Conservation (phyloP, 2,113 vertebrate genomes). For the Campylorhamphus procurvoides region DNA sequence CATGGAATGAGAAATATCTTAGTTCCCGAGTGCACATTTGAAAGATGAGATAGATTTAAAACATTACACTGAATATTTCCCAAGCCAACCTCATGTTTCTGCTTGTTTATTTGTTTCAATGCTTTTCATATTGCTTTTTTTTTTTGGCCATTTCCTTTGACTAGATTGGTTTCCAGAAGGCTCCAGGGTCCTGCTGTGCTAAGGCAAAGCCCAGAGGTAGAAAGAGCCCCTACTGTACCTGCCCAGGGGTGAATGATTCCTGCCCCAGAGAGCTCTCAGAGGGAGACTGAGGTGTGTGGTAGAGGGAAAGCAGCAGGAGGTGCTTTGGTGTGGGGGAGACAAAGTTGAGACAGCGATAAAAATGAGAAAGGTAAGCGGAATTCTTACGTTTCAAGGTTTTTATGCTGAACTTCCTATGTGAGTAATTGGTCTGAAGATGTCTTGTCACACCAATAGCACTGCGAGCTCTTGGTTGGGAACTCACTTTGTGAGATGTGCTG, state of each 20-base stretch:
- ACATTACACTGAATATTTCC: background rate
- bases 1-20: background rate
- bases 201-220: background rate
- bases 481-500: background rate
- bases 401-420: background rate
- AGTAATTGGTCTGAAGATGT: background rate
- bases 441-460: background rate
- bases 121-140: accelerated
- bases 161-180: background rate
- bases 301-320: background rate
- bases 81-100: background rate
- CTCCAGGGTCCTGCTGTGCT: background rate
- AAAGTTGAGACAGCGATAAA: background rate
- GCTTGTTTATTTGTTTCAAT: background rate
- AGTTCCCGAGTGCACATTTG: background rate
- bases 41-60: background rate
- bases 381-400: no score
- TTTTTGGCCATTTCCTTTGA: background rate
- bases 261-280: background rate
- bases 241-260: background rate
- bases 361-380: background rate
- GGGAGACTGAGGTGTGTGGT: background rate
- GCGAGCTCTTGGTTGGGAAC: background rate
- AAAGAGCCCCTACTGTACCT: background rate
- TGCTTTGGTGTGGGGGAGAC: background rate